A percentile compares a stretch with the other conserved stretches of the same genome.
Evolutionary conservation across 1,140 invertebrate genomes (phyloP).

Genomic region (Brachionus rubens): DNA sequence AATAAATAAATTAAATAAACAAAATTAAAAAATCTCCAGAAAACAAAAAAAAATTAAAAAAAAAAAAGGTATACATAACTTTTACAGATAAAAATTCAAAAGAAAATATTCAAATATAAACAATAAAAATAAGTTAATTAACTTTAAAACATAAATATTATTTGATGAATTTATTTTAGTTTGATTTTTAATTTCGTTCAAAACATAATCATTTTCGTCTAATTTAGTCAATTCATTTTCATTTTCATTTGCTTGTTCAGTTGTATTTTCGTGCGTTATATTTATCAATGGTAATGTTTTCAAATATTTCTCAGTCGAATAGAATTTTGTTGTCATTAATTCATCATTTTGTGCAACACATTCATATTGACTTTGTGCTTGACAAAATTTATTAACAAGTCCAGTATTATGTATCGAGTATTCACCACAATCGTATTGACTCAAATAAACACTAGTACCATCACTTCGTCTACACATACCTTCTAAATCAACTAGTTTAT

Average conservation of each 20-base stretch:
- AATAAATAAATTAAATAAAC: too few relatives aligned
- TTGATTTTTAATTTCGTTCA: too few relatives aligned
- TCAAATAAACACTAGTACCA: not conserved
- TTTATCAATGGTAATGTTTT: conserved; percentile 9
- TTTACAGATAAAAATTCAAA: too few relatives aligned
- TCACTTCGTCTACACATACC: not conserved
- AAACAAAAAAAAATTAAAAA: too few relatives aligned
- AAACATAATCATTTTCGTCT: too few relatives aligned
- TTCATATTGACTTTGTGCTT: not conserved
- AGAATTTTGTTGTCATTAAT: not conserved
- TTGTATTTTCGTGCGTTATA: not conserved
- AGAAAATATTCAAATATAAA: too few relatives aligned
- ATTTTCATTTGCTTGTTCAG: not conserved
- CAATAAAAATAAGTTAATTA: too few relatives aligned
- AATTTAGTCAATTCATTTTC: not conserved
- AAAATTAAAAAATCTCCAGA: too few relatives aligned
- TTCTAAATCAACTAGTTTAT: conserved; percentile 17
- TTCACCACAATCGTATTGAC: conserved; percentile 5
- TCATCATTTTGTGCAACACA: not conserved
- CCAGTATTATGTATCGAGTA: not conserved
- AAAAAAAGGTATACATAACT: too few relatives aligned
- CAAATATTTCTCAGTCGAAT: not conserved
- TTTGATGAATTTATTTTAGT: too few relatives aligned
- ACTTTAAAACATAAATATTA: too few relatives aligned
- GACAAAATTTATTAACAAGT: not conserved